Conservation (phyloP, 2,888 invertebrate species). For the Leucania comma region DNA sequence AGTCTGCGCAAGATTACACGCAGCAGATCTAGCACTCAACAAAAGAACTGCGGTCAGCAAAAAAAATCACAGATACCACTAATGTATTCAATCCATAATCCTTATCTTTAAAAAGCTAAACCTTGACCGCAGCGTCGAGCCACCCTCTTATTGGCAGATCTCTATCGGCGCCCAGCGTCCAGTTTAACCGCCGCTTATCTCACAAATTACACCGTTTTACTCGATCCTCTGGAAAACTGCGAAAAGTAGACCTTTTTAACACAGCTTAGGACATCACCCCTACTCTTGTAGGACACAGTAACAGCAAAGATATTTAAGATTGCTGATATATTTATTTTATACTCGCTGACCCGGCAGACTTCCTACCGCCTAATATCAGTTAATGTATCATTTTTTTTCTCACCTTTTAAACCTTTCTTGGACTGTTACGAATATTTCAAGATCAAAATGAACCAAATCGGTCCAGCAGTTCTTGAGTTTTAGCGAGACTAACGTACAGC, state of each 20-base stretch:
- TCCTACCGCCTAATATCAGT: too few relatives aligned
- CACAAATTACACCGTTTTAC: slow-evolving; percentile 86
- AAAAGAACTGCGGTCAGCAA: slow-evolving; percentile 27
- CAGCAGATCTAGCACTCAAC: not conserved
- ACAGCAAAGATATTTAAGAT: too few relatives aligned
- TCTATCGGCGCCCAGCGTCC: slow-evolving; percentile 76
- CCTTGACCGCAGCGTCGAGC: slow-evolving; percentile 46
- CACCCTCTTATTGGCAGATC: slow-evolving; percentile 78
- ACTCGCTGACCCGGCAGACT: too few relatives aligned
- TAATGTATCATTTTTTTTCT: too few relatives aligned
- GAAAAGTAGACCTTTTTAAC: slow-evolving; percentile 79
- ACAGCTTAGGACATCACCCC: slow-evolving; percentile 72
- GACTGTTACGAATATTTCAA: too few relatives aligned
- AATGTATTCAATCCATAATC: slow-evolving; percentile 58
- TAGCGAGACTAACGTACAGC: too few relatives aligned
- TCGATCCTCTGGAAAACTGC: slow-evolving; percentile 82
- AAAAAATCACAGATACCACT: slow-evolving; percentile 40
- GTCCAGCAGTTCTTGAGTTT: too few relatives aligned
- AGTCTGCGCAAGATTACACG: not conserved
- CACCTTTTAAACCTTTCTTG: too few relatives aligned
- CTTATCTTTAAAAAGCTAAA: slow-evolving; percentile 50
- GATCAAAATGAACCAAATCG: too few relatives aligned
- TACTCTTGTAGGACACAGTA: slow-evolving; percentile 62
- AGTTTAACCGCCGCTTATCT: slow-evolving; percentile 83
- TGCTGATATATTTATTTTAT: too few relatives aligned